These are phyloP conservation scores for Sylvilagus floridanus DNA, from an alignment of 2,797 vertebrate genomes.

Conservation along the genomic window DNA sequence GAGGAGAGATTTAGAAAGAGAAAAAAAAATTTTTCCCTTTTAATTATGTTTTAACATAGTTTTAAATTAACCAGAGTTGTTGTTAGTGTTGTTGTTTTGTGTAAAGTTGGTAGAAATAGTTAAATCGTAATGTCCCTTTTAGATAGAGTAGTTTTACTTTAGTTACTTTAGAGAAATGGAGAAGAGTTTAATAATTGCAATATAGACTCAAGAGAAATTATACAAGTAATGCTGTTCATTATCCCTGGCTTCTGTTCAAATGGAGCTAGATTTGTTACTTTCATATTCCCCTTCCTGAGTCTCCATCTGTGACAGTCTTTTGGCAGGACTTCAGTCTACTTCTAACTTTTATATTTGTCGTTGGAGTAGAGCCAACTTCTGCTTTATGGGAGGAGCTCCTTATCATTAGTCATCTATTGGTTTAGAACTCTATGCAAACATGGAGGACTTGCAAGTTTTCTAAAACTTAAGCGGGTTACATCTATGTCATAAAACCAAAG, in stretches of 20 bases:
- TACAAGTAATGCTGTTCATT: slow-evolving; percentile 58
- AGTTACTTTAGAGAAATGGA: slow-evolving; percentile 25
- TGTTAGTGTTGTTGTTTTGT: neutral
- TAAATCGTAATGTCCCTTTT: slow-evolving; percentile 35
- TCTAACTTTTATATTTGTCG: slow-evolving; percentile 50
- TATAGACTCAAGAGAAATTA: slow-evolving; percentile 49
- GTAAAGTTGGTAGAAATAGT: neutral
- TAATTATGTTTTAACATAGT: neutral
- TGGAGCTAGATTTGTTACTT: slow-evolving; percentile 60
- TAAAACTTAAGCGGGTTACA: neutral
- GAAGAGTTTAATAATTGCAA: slow-evolving; percentile 49
- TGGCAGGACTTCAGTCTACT: slow-evolving; percentile 55
- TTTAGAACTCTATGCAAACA: neutral
- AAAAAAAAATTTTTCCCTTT: neutral
- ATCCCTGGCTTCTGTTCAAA: slow-evolving; percentile 59
- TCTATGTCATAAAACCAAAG: slow-evolving; percentile 13
- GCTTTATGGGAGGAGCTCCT: neutral
- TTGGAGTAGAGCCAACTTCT: slow-evolving; percentile 47
- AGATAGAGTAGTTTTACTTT: slow-evolving; percentile 30
- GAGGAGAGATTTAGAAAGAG: neutral
- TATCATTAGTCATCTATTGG: neutral
- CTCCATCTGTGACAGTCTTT: slow-evolving; percentile 65
- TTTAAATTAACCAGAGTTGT: neutral
- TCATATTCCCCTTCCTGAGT: slow-evolving; percentile 23
- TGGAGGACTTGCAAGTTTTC: neutral